Evolutionary conservation across 2,113 vertebrate species (phyloP), one percentile per base, ranked within the genome.

Genomic region (Trogon surrucura): DNA sequence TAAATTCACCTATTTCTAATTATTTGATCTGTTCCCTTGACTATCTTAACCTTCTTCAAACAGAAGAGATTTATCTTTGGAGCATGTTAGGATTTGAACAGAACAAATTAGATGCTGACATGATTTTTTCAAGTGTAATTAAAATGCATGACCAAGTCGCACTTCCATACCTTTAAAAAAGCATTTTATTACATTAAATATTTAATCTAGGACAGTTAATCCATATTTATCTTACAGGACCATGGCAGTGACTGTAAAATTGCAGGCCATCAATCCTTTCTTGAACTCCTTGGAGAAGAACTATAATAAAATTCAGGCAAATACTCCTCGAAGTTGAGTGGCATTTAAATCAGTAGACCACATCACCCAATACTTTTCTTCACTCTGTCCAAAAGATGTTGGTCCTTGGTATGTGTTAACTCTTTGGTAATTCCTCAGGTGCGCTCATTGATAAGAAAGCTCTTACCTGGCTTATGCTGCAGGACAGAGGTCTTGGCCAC

Each of bases 31-130:
- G 45, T 21, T 95, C 57, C n/a, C 57, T 65, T 91, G 51, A 71
- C 77, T 93, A 54, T 54, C 60, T 81, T 80, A 87, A 74, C 22
- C 44, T 92, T 86, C 60, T 86, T 92, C 89, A 93, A 91, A 91
- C 44, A 87, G 89, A 86, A 89, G 60, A 74, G 57, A 74, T 92
- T 92, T 84, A 10, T 89, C 69, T 93, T 88, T 60, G 29, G 48
- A 79, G 18, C 14, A 36, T 72, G 29, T 67, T 62, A 34, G n/a
- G 80, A 80, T 86, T 90, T 90, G 57, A 87, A 87, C 10, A 84
- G 95, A 86, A 67, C 38, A 89, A 92, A 84, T 86, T 38, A 89
- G 61, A 79, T 87, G 69, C 92, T 89, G 80, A 79, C 57, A 67
- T 13, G 26, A 66, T 34, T 69, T 81, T 93, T 27, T 0, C 4